A percentile compares a stretch with the other conserved stretches of the same genome.
phyloP scores from a whole-genome alignment of 2,113 vertebrate genomes.

The Danio rerio region DNA sequence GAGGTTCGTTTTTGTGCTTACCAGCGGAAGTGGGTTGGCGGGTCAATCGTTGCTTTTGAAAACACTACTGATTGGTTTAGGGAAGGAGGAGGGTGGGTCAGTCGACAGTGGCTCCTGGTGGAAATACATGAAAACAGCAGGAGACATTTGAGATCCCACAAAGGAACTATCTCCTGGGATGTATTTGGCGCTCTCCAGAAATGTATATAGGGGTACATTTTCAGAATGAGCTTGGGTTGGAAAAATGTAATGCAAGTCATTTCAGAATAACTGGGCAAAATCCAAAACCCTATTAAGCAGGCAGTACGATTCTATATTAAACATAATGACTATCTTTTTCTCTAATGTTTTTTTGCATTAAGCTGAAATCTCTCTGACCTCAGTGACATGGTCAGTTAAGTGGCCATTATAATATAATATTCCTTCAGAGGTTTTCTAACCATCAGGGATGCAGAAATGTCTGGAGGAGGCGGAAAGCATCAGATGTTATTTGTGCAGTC shows the following conservation, averaged over 20 bases:
- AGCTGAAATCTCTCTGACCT: constrained; percentile 1
- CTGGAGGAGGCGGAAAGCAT: background rate
- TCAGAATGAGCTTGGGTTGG: no score
- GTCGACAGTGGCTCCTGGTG: no score
- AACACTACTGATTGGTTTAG: no score
- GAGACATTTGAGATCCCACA: no score
- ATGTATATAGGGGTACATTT: no score
- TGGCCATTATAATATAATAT: constrained; percentile 47
- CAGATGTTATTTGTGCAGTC: constrained; percentile 43
- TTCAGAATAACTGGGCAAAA: background rate
- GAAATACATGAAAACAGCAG: no score
- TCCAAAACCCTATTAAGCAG: background rate
- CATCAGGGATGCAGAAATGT: constrained; percentile 12
- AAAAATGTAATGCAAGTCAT: background rate
- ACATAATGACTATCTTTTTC: background rate
- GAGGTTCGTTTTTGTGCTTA: no score
- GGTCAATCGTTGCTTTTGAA: no score
- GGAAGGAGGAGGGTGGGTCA: no score
- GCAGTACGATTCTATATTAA: background rate
- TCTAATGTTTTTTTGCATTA: background rate
- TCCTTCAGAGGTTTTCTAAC: background rate
- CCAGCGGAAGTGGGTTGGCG: no score
- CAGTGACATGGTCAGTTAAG: constrained; percentile 32
- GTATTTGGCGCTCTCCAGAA: no score
- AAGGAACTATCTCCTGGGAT: no score